phyloP scores from a whole-genome alignment of 2,797 vertebrate genomes.

The Sebastes reedi region DNA sequence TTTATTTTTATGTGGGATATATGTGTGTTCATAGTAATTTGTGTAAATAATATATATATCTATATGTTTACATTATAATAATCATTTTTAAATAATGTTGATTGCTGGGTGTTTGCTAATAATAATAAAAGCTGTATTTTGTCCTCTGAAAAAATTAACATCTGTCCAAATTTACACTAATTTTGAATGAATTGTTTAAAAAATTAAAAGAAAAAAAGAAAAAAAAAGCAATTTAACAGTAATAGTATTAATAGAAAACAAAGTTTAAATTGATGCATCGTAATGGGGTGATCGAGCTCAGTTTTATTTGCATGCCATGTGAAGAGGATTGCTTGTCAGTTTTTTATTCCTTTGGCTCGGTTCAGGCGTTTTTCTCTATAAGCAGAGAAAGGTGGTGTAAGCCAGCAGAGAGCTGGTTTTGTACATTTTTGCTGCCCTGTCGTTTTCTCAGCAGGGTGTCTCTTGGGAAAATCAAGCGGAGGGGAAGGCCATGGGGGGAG shows the following conservation, averaged over 20 bases:
- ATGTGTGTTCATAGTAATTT: not conserved
- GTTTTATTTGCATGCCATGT: slow-evolving; percentile 25
- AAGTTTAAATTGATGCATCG: slow-evolving; percentile 3
- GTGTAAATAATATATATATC: not conserved
- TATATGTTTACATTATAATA: not conserved
- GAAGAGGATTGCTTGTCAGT: slow-evolving; percentile 8
- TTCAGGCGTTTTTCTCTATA: slow-evolving; percentile 33
- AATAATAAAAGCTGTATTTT: not conserved
- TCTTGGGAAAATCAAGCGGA: slow-evolving; percentile 81
- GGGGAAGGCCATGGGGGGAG: slow-evolving; percentile 69
- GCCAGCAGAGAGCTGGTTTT: slow-evolving; percentile 75
- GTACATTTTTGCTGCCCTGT: slow-evolving; percentile 83
- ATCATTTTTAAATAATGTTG: not conserved
- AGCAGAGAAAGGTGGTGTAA: slow-evolving; percentile 63
- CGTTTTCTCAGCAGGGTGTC: slow-evolving; percentile 81
- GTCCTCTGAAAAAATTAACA: not conserved
- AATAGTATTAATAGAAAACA: not conserved
- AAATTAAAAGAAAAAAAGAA: not conserved
- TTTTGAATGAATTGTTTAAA: not conserved
- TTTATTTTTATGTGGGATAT: not conserved
- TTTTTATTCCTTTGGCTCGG: slow-evolving; percentile 25
- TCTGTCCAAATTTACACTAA: not conserved
- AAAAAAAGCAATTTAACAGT: not conserved
- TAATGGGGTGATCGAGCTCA: not conserved
- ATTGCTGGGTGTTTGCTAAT: not conserved